Conservation (phyloP, 2,113 vertebrate genomes). For the Ceratotherium simum region DNA sequence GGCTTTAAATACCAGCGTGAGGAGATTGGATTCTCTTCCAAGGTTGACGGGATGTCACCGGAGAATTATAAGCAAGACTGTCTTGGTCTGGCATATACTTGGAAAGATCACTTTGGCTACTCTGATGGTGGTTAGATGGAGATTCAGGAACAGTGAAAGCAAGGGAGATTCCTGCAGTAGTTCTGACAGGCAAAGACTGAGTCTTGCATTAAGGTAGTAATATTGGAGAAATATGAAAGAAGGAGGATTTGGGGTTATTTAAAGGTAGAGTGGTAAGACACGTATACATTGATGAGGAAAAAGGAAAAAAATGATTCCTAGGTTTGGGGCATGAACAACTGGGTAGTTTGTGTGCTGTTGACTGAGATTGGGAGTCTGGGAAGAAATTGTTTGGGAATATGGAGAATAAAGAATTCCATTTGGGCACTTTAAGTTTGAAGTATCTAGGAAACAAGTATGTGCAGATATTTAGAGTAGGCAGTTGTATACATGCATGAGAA, state of each 20-base stretch:
- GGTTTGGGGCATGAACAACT: not conserved
- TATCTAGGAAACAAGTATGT: not conserved
- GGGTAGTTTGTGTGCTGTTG: not conserved
- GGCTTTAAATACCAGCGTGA: not conserved
- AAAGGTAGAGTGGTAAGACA: not conserved
- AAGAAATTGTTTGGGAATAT: not conserved
- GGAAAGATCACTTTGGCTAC: not conserved
- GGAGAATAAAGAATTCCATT: not conserved
- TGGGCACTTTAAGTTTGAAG: not conserved
- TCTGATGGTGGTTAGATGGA: not conserved
- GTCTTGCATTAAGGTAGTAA: not conserved
- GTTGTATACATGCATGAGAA: not conserved
- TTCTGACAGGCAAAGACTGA: not conserved
- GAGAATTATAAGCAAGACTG: not conserved
- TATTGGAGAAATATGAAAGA: not conserved
- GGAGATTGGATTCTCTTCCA: not conserved
- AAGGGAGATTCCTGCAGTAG: not conserved
- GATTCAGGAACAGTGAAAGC: not conserved
- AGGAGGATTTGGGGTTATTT: not conserved
- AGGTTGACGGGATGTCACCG: not conserved
- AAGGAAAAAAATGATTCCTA: not conserved
- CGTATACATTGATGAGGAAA: not conserved
- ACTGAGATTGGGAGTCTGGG: not conserved
- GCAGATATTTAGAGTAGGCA: not conserved
- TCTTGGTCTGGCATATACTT: not conserved